Percentiles rank a stretch among this genome's conserved stretches.
Evolutionary conservation across 2,888 invertebrate species (phyloP).

Genomic region (Volucella zonaria): DNA sequence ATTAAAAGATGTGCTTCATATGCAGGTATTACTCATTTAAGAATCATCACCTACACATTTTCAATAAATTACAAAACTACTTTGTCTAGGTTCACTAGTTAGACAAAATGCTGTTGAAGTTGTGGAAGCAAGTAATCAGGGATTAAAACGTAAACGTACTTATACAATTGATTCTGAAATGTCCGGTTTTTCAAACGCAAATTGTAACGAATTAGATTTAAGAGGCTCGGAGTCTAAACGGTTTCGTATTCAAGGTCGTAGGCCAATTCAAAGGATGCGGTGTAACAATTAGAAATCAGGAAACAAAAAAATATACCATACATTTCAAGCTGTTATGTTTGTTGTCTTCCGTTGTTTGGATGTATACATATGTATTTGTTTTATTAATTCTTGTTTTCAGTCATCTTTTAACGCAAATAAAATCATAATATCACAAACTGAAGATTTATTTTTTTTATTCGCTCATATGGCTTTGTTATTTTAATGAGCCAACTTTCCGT

Average conservation of each 20-base stretch:
- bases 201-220: slow-evolving; percentile 53
- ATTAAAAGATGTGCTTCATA: slow-evolving; percentile 80
- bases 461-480: too few species aligned
- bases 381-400: too few species aligned
- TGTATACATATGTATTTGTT: not conserved
- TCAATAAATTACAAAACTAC: slow-evolving; percentile 21
- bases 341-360: slow-evolving; percentile 6
- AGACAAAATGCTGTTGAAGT: slow-evolving; percentile 74
- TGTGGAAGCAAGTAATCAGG: slow-evolving; percentile 74
- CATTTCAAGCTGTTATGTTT: not conserved
- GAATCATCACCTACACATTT: not conserved
- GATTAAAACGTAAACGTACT: slow-evolving; percentile 79
- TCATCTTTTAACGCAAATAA: too few species aligned
- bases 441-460: too few species aligned
- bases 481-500: too few species aligned
- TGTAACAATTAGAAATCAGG: slow-evolving; percentile 74
- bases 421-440: too few species aligned
- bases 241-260: slow-evolving; percentile 80
- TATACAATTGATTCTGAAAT: slow-evolving; percentile 77
- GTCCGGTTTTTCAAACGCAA: slow-evolving; percentile 24
- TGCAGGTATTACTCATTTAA: slow-evolving; percentile 75
- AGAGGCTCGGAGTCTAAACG: slow-evolving; percentile 78
- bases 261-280: slow-evolving; percentile 81
- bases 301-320: too few species aligned
- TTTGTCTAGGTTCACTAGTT: slow-evolving; percentile 78